These are phyloP conservation scores for Therioaphis trifolii DNA, from an alignment of 2,888 invertebrate genomes.

Conservation along the genomic window DNA sequence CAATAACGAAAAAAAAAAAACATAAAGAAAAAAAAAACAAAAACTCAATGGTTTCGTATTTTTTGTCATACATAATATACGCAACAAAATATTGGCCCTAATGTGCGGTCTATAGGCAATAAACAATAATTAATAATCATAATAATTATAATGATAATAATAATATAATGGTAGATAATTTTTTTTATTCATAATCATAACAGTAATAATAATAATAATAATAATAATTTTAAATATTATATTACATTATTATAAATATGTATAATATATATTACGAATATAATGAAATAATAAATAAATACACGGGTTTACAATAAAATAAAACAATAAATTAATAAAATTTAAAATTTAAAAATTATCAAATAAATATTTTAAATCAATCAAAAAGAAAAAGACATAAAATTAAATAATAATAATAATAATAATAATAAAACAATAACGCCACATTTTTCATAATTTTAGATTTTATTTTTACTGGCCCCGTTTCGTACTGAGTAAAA, in stretches of 20 bases:
- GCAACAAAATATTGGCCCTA: slow-evolving; percentile 54
- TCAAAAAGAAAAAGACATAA: neutral
- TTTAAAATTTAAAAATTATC: slow-evolving; percentile 34
- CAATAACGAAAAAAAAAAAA: slow-evolving; percentile 55
- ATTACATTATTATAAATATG: neutral
- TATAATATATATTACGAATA: slow-evolving; percentile 17
- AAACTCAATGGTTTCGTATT: slow-evolving; percentile 17
- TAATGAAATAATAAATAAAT: slow-evolving; percentile 30
- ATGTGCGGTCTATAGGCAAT: slow-evolving; percentile 43
- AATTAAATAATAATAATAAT: slow-evolving; percentile 20
- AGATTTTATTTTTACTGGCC: slow-evolving; percentile 42
- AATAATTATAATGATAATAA: slow-evolving; percentile 30
- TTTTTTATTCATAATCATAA: slow-evolving; percentile 19
- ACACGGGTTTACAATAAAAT: neutral
- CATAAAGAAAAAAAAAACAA: slow-evolving; percentile 15
- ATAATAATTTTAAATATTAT: slow-evolving; percentile 19
- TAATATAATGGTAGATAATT: slow-evolving; percentile 40
- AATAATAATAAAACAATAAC: neutral
- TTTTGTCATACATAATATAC: slow-evolving; percentile 29
- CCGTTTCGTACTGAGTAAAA: slow-evolving; percentile 26
- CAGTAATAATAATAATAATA: neutral
- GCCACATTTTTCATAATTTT: neutral
- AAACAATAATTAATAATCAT: slow-evolving; percentile 50
- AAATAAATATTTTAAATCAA: neutral
- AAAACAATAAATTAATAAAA: slow-evolving; percentile 28